Conservation (phyloP, 2,113 vertebrate species). For the Suricata suricatta region DNA sequence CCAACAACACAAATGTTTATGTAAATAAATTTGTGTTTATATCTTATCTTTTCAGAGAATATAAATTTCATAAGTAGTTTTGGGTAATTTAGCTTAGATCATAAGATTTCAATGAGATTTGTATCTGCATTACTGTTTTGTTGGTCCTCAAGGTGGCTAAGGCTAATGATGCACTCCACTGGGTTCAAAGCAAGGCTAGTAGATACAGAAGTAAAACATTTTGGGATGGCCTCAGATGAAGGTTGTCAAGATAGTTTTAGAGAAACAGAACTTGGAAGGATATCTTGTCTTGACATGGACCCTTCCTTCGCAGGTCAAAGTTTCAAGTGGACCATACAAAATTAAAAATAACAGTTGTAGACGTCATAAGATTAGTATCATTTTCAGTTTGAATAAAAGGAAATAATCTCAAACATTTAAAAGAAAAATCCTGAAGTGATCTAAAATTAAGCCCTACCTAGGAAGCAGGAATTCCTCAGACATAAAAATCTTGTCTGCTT, state of each 20-base stretch:
- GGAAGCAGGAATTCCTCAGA: conserved; percentile 16
- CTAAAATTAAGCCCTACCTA: background rate
- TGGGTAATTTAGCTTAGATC: background rate
- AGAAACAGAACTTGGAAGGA: conserved; percentile 13
- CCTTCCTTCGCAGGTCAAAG: background rate
- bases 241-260: background rate
- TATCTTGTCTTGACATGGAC: background rate
- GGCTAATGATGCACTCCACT: background rate
- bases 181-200: background rate
- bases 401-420: conserved; percentile 23
- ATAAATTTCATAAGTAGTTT: background rate
- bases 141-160: background rate
- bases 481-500: background rate
- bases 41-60: background rate
- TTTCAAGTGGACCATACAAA: background rate
- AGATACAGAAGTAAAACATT: conserved; percentile 11
- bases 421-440: background rate
- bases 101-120: background rate
- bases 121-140: background rate
- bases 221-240: background rate
- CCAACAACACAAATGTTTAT: background rate
- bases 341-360: background rate
- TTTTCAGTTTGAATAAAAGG: background rate
- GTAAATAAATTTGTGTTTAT: background rate
- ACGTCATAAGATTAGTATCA: background rate